A percentile compares a stretch with the other conserved stretches of the same genome.
These are phyloP conservation scores for Erythrolamprus reginae DNA, from an alignment of 2,113 vertebrate species.

Conservation along the genomic window DNA sequence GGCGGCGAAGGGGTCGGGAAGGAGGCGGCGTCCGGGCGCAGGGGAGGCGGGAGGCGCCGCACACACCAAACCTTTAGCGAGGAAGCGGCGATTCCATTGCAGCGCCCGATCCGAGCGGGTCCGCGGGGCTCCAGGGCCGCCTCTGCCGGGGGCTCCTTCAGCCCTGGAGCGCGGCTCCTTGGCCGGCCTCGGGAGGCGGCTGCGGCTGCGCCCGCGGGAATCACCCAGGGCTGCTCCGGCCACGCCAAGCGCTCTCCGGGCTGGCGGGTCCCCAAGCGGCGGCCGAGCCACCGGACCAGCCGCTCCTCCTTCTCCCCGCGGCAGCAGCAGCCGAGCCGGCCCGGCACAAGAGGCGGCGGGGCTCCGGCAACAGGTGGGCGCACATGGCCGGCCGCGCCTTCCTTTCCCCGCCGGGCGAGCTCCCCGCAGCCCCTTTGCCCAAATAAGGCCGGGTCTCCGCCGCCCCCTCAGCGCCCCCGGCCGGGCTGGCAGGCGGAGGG, in stretches of 20 bases:
- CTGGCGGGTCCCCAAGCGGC: background rate
- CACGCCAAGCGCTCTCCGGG: background rate
- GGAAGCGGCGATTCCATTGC: too few species aligned
- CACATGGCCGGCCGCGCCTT: background rate
- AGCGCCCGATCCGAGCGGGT: too few species aligned
- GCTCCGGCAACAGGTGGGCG: background rate
- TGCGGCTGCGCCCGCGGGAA: background rate
- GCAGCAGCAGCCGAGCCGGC: background rate
- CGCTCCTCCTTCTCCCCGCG: too few species aligned
- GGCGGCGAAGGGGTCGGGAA: too few species aligned
- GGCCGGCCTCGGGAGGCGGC: slow-evolving; percentile 34
- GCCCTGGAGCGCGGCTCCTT: background rate
- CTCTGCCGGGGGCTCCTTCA: background rate
- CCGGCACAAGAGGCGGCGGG: too few species aligned
- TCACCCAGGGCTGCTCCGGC: accelerated
- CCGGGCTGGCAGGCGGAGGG: too few species aligned
- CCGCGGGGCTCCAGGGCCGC: background rate
- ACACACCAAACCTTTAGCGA: too few species aligned
- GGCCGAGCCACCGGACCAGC: background rate
- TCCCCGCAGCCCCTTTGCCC: slow-evolving; percentile 50
- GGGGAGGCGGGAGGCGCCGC: too few species aligned
- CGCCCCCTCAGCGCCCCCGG: too few species aligned
- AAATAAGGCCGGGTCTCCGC: too few species aligned
- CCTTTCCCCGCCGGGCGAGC: too few species aligned
- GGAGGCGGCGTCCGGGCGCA: too few species aligned